Evolutionary conservation across 2,888 invertebrate genomes (phyloP), one percentile per base, ranked within the genome.

Genomic region (Euzophera pinguis): DNA sequence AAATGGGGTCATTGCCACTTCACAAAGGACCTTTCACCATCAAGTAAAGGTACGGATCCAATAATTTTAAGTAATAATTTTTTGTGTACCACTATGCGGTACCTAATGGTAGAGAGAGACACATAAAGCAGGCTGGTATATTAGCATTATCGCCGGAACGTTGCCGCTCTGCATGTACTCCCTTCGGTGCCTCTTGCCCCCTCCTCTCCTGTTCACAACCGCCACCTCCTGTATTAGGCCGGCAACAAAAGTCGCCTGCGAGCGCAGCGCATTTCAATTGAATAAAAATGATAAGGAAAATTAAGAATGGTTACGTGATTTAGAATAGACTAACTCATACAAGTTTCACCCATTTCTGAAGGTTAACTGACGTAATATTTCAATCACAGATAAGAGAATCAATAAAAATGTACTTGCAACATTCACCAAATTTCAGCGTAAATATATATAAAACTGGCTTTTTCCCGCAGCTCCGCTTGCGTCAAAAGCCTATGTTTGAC

Each of bases 181-280:
- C 84, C 82, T 78, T 73, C 74, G 74, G 78, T 66, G 78, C 82
- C 83, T 78, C 84, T 75, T 74, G 73, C 82, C 81, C 75, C 79
- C 81, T 65, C 80, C 79, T 76, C 79, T 76, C 75, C 78, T 69
- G 72, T 71, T 67, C 65, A 61, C 64, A 69, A 59, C 71, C 72
- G 71, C 73, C 73, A 75, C 77, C 78, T 78, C 77, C 77, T 71
- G 70, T 73, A 70, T 68, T 67, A 69, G 67, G 66, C 70, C 69
- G 70, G 67, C 69, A 69, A 74, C 71, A 71, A 76, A 77, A 73
- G 71, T 73, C 63, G 65, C 69, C 60, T 64, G 67, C 63, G 63
- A 70, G 65, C 66, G 67, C 62, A 69, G 69, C 69, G 66, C 69
- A 71, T 73, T 78, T 72, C 66, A 71, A 76, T 76, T 74, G 71